These are phyloP conservation scores for Perognathus longimembris DNA, from an alignment of 2,113 vertebrate genomes.

Conservation along the genomic window DNA sequence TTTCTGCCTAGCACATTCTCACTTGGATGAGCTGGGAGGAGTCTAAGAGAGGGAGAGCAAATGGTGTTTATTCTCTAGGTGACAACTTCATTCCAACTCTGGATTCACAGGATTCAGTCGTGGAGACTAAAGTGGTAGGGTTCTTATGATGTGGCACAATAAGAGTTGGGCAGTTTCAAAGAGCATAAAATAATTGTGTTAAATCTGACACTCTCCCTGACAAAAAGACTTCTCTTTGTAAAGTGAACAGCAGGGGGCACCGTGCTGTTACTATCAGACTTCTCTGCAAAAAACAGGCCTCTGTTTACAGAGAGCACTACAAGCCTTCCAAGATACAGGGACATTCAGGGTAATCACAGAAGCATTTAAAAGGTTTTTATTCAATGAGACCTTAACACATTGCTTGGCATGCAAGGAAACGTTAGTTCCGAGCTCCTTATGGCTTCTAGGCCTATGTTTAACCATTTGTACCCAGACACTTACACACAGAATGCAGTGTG, in stretches of 20 bases:
- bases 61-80: conserved; percentile 24
- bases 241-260: conserved; percentile 84
- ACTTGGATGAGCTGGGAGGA: background rate
- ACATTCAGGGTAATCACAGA: background rate
- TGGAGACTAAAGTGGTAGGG: background rate
- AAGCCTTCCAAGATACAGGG: conserved; percentile 40
- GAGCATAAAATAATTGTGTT: background rate
- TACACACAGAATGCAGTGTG: background rate
- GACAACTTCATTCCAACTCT: background rate
- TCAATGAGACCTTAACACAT: conserved; percentile 40
- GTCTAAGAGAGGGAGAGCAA: too few species aligned
- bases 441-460: background rate
- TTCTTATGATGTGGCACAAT: background rate
- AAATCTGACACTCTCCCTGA: background rate
- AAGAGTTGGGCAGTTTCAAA: conserved; percentile 47
- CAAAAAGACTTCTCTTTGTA: background rate
- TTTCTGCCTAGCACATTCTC: background rate
- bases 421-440: conserved; percentile 4
- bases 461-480: background rate
- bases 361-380: conserved; percentile 32
- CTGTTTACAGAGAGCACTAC: conserved; percentile 54
- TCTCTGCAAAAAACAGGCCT: background rate
- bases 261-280: conserved; percentile 12
- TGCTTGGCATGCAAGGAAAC: background rate
- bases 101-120: background rate